These are phyloP conservation scores for Sminthurides aquaticus DNA, from an alignment of 2,888 invertebrate genomes.

Conservation along the genomic window DNA sequence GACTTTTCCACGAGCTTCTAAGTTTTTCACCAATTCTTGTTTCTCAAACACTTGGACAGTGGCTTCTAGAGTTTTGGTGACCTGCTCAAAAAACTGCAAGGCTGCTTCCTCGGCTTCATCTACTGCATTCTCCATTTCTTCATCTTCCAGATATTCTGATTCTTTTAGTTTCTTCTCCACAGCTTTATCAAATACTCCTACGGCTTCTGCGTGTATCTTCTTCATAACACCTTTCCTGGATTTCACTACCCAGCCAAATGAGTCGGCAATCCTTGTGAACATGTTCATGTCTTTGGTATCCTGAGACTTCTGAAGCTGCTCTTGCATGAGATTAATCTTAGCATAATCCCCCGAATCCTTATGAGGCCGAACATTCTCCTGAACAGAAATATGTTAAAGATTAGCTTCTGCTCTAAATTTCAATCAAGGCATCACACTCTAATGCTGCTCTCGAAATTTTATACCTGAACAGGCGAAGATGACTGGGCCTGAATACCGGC, in stretches of 20 bases:
- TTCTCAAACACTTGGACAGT: no score
- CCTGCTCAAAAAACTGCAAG: neutral
- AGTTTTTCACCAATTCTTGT: no score
- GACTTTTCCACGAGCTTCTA: neutral
- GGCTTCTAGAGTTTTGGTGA: no score
- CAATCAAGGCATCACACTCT: no score
- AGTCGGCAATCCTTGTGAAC: neutral
- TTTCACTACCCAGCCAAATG: neutral
- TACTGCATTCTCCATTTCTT: neutral
- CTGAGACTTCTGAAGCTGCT: neutral
- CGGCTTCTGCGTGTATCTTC: neutral
- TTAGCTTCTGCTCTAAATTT: no score
- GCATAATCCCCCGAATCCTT: neutral
- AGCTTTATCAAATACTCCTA: neutral
- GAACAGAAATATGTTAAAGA: no score
- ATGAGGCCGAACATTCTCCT: neutral
- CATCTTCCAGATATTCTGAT: neutral
- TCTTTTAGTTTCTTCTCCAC: neutral
- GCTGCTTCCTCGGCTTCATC: neutral
- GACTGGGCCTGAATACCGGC: neutral
- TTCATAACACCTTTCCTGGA: neutral
- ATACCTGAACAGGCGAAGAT: neutral
- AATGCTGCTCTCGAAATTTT: neutral
- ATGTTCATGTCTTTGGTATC: neutral
- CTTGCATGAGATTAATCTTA: no score